Conservation (phyloP, 1,140 invertebrate genomes). For the Anastrepha obliqua region DNA sequence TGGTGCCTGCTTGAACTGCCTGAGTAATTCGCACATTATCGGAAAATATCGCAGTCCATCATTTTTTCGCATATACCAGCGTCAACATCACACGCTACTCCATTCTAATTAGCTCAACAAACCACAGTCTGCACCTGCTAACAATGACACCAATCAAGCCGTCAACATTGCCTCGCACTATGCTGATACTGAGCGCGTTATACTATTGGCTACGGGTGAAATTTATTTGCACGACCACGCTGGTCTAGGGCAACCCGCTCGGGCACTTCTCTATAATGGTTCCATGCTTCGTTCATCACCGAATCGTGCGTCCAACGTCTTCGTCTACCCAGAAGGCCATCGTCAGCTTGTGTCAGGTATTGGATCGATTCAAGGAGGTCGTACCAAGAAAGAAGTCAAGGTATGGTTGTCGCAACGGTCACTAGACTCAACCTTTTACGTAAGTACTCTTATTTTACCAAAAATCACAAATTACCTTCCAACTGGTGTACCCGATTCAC, state of each 20-base stretch:
- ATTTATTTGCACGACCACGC: neutral
- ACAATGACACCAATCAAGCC: neutral
- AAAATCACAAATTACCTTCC: neutral
- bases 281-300: constrained; percentile 23
- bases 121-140: neutral
- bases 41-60: too few species aligned
- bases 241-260: neutral
- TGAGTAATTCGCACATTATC: neutral
- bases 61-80: too few species aligned
- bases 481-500: neutral
- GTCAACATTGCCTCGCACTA: neutral
- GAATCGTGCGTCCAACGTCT: constrained; percentile 8
- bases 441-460: neutral
- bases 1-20: neutral
- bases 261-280: neutral
- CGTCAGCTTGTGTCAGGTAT: too few species aligned
- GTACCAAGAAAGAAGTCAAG: neutral
- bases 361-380: neutral
- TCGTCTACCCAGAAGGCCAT: too few species aligned
- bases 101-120: too few species aligned
- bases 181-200: neutral
- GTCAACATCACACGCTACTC: too few species aligned
- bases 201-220: neutral
- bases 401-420: neutral
- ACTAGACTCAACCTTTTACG: neutral